Evolutionary conservation across 2,888 invertebrate species (phyloP), one percentile per base, ranked within the genome.

Genomic region (Aphodius sticticus): DNA sequence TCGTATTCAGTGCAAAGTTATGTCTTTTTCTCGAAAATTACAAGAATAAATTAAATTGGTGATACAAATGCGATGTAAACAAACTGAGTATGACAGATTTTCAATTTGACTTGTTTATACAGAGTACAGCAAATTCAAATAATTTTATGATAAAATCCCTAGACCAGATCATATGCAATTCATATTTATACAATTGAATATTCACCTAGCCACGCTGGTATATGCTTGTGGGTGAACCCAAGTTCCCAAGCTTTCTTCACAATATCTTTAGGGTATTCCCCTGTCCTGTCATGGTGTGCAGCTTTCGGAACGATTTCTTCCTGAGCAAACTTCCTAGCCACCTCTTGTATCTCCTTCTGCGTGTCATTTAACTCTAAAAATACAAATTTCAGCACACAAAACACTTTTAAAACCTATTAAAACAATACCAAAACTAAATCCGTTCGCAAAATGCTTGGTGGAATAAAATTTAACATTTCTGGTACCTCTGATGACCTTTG

Each of bases 261-360:
- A 80, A 99, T 92, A 7, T 96, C 96, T 96, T 96, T 96, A 0
- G 99, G 99, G 90, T 96, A 99, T 90, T 97, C 95, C 82, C 98
- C 98, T 77, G 94, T 93, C 89, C 92, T 94, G 90, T 99, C 99
- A 89, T 96, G 93, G 79, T 98, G 93, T 0, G 95, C 94, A 0
- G 99, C 99, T 74, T 93, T 93, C 0, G 99, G 99, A 78, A 97
- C 92, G 82, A 99, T 95, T 90, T 99, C 98, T 85, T 99, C 99
- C 80, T 92, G 92, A 0, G 96, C 93, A 90, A 99, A 99, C 89
- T 99, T 99, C 53, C 96, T 91, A 0, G 97, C 96, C 78, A 96
- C 86, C 0, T 95, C 93, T 88, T 96, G 95, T 77, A 96, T 92
- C 82, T 97, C 96, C 82, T 91, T 92, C 85, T 96, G 95, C 15